Evolutionary conservation across 2,797 vertebrate genomes (phyloP).

Genomic region (Gallinago stenura): DNA sequence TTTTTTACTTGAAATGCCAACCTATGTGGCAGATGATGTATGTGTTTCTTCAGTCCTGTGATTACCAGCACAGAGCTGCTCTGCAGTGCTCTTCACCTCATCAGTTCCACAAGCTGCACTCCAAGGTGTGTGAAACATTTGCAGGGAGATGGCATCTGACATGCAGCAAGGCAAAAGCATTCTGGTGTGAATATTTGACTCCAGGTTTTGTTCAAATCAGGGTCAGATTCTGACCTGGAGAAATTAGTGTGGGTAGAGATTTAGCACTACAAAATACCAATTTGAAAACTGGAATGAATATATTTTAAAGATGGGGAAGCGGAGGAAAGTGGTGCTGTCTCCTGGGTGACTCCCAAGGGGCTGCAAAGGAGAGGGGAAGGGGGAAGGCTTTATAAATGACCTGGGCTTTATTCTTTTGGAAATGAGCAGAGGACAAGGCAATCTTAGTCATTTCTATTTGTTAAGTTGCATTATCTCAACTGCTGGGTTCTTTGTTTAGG

Average conservation of each 20-base stretch:
- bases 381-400: slow-evolving; percentile 52
- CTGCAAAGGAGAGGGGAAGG: background rate
- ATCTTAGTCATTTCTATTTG: slow-evolving; percentile 36
- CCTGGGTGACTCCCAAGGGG: slow-evolving; percentile 43
- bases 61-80: slow-evolving; percentile 97
- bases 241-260: slow-evolving; percentile 92
- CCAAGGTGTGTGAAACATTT: slow-evolving; percentile 97
- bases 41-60: slow-evolving; percentile 99
- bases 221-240: slow-evolving; percentile 90
- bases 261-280: slow-evolving; percentile 76
- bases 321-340: slow-evolving; percentile 62
- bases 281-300: slow-evolving; percentile 89
- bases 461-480: slow-evolving; percentile 23
- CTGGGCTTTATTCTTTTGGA: slow-evolving; percentile 47
- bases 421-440: slow-evolving; percentile 10
- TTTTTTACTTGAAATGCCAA: slow-evolving; percentile 97
- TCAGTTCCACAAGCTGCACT: slow-evolving; percentile 98
- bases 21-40: slow-evolving; percentile 99
- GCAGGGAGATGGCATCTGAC: slow-evolving; percentile 97
- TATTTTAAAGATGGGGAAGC: slow-evolving; percentile 80
- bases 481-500: slow-evolving; percentile 46
- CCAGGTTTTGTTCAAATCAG: slow-evolving; percentile 89
- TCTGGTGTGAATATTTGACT: slow-evolving; percentile 91
- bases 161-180: slow-evolving; percentile 87
- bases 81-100: slow-evolving; percentile 98